phyloP scores from a whole-genome alignment of 2,888 invertebrate genomes.

The Drosophila macrospina region DNA sequence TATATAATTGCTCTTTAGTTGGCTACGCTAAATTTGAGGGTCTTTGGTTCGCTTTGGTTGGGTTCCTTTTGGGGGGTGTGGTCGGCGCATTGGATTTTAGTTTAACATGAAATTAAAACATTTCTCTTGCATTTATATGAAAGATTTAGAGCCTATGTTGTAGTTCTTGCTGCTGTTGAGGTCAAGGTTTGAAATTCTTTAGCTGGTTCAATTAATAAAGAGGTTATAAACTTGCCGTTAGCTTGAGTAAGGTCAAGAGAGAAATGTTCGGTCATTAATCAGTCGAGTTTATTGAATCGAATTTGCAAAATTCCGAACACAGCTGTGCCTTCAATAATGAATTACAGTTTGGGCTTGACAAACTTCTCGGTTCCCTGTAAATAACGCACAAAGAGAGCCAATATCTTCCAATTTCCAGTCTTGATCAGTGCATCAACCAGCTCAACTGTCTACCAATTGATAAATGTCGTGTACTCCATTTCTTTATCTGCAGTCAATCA shows the following conservation, averaged over 20 bases:
- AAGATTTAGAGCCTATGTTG: constrained; percentile 1
- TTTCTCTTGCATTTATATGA: constrained; percentile 33
- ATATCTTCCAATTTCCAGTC: background rate
- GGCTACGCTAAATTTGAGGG: constrained; percentile 24
- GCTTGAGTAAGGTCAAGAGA: constrained; percentile 46
- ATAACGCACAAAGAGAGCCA: background rate
- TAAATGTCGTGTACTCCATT: constrained; percentile 31
- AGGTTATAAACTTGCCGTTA: constrained; percentile 12
- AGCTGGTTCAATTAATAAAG: constrained; percentile 55
- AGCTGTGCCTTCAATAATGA: background rate
- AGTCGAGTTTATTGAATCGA: constrained; percentile 16
- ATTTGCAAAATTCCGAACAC: constrained; percentile 10
- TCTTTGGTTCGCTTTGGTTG: constrained; percentile 7
- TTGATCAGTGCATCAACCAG: background rate
- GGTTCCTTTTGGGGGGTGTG: constrained; percentile 32
- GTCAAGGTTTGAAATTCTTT: constrained; percentile 60
- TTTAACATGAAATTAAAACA: constrained; percentile 33
- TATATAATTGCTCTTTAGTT: constrained; percentile 41
- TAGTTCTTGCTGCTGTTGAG: constrained; percentile 31
- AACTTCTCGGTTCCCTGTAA: background rate
- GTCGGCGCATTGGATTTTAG: constrained; percentile 24
- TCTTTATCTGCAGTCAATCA: constrained; percentile 35
- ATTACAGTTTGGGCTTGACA: too few relatives aligned
- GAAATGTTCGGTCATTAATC: constrained; percentile 42
- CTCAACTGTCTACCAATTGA: constrained; percentile 18